phyloP scores from a whole-genome alignment of 2,888 invertebrate genomes.

The Melanostoma mellinum region DNA sequence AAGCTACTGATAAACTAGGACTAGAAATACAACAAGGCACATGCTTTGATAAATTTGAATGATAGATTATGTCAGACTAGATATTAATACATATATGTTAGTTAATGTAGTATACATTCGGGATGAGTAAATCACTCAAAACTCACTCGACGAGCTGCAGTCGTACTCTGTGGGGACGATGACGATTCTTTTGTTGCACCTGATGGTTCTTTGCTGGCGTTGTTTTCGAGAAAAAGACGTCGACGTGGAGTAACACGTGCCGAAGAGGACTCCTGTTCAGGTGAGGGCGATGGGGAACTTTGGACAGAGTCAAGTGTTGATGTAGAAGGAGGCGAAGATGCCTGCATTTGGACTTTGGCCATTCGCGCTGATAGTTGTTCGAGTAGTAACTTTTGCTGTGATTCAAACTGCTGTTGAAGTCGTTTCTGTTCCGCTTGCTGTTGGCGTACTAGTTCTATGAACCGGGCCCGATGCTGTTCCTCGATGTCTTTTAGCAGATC shows the following conservation, averaged over 20 bases:
- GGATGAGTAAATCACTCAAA: slow-evolving; percentile 51
- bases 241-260: slow-evolving; percentile 38
- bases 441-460: slow-evolving; percentile 85
- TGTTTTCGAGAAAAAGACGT: slow-evolving; percentile 49
- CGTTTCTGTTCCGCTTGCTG: slow-evolving; percentile 86
- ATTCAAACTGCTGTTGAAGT: slow-evolving; percentile 86
- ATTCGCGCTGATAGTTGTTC: slow-evolving; percentile 78
- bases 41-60: slow-evolving; percentile 66
- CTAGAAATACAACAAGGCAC: slow-evolving; percentile 73
- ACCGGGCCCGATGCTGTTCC: slow-evolving; percentile 86
- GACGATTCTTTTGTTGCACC: slow-evolving; percentile 24
- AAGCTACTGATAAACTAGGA: slow-evolving; percentile 59
- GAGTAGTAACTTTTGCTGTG: slow-evolving; percentile 85
- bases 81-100: slow-evolving; percentile 9
- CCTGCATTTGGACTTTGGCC: slow-evolving; percentile 62
- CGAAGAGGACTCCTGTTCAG: slow-evolving; percentile 46
- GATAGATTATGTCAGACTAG: slow-evolving; percentile 52
- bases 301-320: slow-evolving; percentile 36
- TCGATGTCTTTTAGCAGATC: slow-evolving; percentile 81
- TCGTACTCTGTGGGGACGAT: slow-evolving; percentile 40
- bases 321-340: slow-evolving; percentile 55
- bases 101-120: no score
- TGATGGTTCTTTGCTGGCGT: background rate
- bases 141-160: slow-evolving; percentile 65
- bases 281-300: slow-evolving; percentile 42